phyloP scores from a whole-genome alignment of 2,797 vertebrate species.

The Chromobotia macracanthus region DNA sequence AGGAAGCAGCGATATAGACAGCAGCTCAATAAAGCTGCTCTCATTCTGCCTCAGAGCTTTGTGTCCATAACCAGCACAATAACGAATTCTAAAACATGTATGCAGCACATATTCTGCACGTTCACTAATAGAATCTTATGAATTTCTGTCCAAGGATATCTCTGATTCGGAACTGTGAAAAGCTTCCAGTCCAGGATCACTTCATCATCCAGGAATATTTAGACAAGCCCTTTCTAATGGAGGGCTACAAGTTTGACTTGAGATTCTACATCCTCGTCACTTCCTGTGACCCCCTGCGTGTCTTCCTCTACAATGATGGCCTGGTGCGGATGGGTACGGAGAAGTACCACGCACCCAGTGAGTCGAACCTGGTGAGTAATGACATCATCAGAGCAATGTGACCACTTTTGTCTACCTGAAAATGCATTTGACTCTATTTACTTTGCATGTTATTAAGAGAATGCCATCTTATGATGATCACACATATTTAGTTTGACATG shows the following conservation, averaged over 20 bases:
- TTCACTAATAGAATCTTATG: slow-evolving; percentile 67
- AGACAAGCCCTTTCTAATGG: slow-evolving; percentile 97
- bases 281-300: slow-evolving; percentile 94
- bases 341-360: slow-evolving; percentile 92
- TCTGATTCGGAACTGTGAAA: slow-evolving; percentile 95
- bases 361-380: slow-evolving; percentile 93
- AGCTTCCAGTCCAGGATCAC: slow-evolving; percentile 95
- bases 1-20: slow-evolving; percentile 63
- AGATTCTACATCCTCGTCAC: slow-evolving; percentile 97
- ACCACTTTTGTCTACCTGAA: no score
- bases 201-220: slow-evolving; percentile 98
- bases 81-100: slow-evolving; percentile 57
- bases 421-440: no score
- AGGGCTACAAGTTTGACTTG: slow-evolving; percentile 98
- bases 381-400: neutral
- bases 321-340: slow-evolving; percentile 98
- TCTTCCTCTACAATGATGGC: slow-evolving; percentile 97
- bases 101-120: slow-evolving; percentile 50
- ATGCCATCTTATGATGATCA: no score
- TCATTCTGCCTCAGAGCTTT: slow-evolving; percentile 39
- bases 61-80: slow-evolving; percentile 54
- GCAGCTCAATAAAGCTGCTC: slow-evolving; percentile 54
- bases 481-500: no score
- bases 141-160: slow-evolving; percentile 87
- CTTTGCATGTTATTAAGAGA: no score